Evolutionary conservation across 2,113 vertebrate species (phyloP).

Genomic region (Monarcha castaneiventris): DNA sequence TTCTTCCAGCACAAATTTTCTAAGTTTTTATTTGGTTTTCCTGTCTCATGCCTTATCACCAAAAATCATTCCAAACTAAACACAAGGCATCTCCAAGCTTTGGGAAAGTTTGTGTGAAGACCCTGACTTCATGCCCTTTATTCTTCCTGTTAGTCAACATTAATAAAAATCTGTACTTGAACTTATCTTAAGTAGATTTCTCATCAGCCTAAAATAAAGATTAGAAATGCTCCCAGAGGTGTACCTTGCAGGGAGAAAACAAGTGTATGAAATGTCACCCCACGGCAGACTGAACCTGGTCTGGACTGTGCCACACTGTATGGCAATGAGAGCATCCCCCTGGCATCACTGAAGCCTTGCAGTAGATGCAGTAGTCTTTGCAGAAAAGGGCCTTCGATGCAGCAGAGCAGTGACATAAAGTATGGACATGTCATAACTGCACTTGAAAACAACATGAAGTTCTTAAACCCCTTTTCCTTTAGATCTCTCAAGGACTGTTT

Average conservation of each 20-base stretch:
- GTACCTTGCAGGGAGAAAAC: background rate
- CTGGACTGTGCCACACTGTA: background rate
- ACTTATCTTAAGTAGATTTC: background rate
- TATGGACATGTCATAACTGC: background rate
- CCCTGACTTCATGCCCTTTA: background rate
- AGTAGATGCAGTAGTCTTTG: background rate
- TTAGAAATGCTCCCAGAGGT: background rate
- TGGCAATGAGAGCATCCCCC: background rate
- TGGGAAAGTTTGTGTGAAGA: background rate
- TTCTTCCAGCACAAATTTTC: background rate
- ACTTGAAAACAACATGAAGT: background rate
- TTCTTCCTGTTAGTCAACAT: background rate
- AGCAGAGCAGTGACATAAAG: background rate
- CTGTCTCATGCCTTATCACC: background rate
- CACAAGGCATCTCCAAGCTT: background rate
- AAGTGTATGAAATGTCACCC: background rate
- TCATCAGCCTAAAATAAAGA: background rate
- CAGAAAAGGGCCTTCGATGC: background rate
- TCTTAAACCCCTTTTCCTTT: background rate
- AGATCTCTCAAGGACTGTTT: background rate
- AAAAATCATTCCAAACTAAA: background rate
- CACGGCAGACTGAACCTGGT: background rate
- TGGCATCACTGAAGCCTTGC: background rate
- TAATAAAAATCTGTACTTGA: background rate
- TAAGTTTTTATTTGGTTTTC: background rate